These are phyloP conservation scores for Congeria kusceri DNA, from an alignment of 2,888 invertebrate species.

Conservation along the genomic window DNA sequence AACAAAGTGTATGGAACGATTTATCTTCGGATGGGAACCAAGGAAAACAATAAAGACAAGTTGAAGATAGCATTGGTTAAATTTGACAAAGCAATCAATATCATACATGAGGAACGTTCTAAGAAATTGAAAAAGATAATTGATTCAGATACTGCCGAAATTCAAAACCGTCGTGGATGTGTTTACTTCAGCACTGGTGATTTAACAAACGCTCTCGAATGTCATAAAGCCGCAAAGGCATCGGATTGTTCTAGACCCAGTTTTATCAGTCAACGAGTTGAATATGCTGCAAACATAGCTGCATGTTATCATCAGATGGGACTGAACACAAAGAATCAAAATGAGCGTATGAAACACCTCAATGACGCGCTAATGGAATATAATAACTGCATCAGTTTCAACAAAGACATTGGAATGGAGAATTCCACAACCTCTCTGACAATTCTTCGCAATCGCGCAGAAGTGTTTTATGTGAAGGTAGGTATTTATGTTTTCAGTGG, in stretches of 20 bases:
- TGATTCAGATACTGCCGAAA: neutral
- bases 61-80: too few species aligned
- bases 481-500: constrained; percentile 12
- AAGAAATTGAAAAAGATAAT: too few species aligned
- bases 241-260: constrained; percentile 7
- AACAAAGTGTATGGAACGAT: neutral
- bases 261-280: constrained; percentile 14
- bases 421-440: too few species aligned
- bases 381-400: neutral
- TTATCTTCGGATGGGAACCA: too few species aligned
- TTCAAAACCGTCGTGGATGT: constrained; percentile 32
- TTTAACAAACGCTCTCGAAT: constrained; percentile 6
- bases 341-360: constrained; percentile 10
- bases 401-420: too few species aligned
- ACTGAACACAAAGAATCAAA: neutral
- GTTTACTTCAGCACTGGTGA: constrained; percentile 23
- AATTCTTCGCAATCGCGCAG: too few species aligned
- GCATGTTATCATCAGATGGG: constrained; percentile 37
- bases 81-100: too few species aligned
- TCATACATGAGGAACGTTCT: too few species aligned
- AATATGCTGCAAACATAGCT: constrained; percentile 40
- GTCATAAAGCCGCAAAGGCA: constrained; percentile 15
- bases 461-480: too few species aligned
- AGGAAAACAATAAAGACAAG: too few species aligned
- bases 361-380: constrained; percentile 17